Percentiles rank a stretch among this genome's conserved stretches.
Conservation (phyloP, 2,797 vertebrate species). For the Oreortyx pictus region DNA sequence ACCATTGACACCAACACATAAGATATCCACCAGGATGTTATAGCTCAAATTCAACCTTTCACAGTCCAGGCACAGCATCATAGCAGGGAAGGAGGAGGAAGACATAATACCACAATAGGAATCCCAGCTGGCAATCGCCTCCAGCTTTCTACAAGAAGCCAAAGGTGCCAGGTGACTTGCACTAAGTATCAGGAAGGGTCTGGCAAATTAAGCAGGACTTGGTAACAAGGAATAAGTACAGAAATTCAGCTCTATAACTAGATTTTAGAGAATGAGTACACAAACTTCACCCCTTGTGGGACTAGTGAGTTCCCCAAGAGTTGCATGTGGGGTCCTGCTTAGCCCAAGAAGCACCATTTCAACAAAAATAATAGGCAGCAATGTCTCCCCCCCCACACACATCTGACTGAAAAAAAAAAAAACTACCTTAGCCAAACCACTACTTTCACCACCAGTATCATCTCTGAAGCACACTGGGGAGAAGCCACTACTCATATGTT, state of each 20-base stretch:
- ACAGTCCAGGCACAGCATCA: background rate
- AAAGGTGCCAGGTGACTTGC: background rate
- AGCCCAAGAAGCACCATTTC: background rate
- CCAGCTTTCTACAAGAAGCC: background rate
- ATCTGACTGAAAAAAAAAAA: background rate
- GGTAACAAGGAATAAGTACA: rapidly evolving
- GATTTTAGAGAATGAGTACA: background rate
- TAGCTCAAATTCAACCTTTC: background rate
- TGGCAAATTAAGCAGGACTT: background rate
- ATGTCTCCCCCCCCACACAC: background rate
- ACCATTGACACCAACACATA: no score
- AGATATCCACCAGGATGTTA: background rate
- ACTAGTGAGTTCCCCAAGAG: background rate
- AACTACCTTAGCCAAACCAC: background rate
- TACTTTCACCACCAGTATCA: background rate
- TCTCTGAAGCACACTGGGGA: background rate
- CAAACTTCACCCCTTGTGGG: background rate
- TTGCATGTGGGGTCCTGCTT: background rate
- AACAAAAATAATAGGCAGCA: background rate
- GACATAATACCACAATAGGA: background rate
- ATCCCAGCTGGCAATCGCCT: no score
- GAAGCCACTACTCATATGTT: background rate
- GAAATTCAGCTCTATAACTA: background rate
- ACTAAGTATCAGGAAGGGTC: background rate
- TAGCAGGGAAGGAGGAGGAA: background rate